A percentile compares a stretch with the other conserved stretches of the same genome.
Evolutionary conservation across 64 coral and sea anemone species (phyloP).

Genomic region (Platygyra sinensis): DNA sequence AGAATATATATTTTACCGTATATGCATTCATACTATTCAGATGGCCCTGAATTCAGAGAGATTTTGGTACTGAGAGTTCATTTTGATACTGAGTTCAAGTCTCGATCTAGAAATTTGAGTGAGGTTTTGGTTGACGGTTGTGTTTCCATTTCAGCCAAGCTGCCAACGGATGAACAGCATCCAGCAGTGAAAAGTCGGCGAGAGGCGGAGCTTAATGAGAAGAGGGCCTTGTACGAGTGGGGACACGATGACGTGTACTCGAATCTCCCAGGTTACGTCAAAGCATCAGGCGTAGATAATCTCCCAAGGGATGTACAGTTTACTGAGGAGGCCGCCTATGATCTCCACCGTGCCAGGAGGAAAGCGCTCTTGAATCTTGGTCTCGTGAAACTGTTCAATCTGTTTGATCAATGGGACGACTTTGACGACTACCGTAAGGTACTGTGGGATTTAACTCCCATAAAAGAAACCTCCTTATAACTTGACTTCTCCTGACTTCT

Average conservation of each 20-base stretch:
- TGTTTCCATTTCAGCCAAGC: constrained; percentile 2
- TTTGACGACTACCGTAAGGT: constrained; percentile 68
- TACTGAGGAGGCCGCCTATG: constrained; percentile 50
- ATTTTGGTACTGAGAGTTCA: no score
- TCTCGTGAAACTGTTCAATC: constrained; percentile 52
- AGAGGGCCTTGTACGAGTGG: constrained; percentile 70
- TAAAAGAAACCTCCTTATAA: no score
- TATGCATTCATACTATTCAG: no score
- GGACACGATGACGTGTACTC: neutral
- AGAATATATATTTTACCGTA: no score
- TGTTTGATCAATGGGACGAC: constrained; percentile 62
- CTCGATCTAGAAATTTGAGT: no score
- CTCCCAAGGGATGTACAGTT: constrained; percentile 77
- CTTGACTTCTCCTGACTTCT: no score
- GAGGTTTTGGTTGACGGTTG: neutral
- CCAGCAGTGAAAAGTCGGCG: constrained; percentile 53
- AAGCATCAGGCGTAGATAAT: constrained; percentile 47
- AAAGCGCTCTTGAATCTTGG: constrained; percentile 67
- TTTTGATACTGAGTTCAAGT: no score
- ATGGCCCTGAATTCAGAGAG: no score
- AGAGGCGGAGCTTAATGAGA: constrained; percentile 48
- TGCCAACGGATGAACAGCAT: constrained; percentile 72
- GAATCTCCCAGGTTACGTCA: constrained; percentile 69
- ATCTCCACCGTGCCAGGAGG: constrained; percentile 53
- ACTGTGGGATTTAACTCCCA: neutral